A percentile compares a stretch with the other conserved stretches of the same genome.
Evolutionary conservation across 2,888 invertebrate genomes (phyloP).

Genomic region (Eueremaeus valkanovi): DNA sequence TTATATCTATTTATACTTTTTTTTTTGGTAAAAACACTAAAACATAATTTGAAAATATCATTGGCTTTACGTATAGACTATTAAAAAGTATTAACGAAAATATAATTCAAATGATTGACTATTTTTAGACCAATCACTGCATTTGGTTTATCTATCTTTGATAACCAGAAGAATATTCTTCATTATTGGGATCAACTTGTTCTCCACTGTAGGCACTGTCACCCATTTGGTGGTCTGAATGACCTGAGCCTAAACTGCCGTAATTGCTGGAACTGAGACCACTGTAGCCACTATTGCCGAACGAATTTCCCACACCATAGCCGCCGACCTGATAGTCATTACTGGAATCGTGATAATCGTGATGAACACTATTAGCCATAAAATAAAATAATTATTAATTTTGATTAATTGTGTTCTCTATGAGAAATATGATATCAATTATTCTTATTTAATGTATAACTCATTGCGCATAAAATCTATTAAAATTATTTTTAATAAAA

Average conservation of each 20-base stretch:
- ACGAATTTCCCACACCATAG: not conserved
- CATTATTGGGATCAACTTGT: not conserved
- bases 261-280: not conserved
- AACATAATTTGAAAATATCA: not conserved
- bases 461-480: no score
- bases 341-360: not conserved
- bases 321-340: not conserved
- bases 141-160: not conserved
- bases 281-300: not conserved
- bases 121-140: no score
- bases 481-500: no score
- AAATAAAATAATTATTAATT: not conserved
- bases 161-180: constrained; percentile 2
- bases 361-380: not conserved
- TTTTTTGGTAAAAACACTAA: not conserved
- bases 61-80: not conserved
- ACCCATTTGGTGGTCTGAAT: not conserved
- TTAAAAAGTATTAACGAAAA: not conserved
- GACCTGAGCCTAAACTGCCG: not conserved
- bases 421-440: not conserved
- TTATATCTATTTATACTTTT: no score
- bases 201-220: not conserved
- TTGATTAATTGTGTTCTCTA: not conserved
- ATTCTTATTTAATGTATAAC: no score
- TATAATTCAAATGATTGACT: not conserved